Evolutionary conservation across 2,113 vertebrate genomes (phyloP), one percentile per base, ranked within the genome.

Genomic region (Siniperca chuatsi): DNA sequence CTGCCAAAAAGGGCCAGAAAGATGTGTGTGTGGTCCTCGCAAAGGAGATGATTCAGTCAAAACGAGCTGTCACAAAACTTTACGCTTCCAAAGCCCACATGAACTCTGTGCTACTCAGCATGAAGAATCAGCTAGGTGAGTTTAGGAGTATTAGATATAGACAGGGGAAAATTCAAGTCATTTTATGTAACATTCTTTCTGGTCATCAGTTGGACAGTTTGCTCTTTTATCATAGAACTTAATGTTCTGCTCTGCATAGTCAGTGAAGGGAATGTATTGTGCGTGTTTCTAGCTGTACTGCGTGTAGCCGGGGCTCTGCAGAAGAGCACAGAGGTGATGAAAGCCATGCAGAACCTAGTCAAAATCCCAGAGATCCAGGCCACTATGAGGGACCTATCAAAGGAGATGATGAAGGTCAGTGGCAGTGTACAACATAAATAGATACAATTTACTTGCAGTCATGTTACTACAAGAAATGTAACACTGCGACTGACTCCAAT

Each of bases 301-400:
- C 96, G 96, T 88, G 97, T 99, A 29, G 97, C 98, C 1, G 98
- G 98, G 4, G 95, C 98, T 0, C 64, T 99, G 79, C 97, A 99
- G 95, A 98, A 98, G 94, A 99, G 98, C 95, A 98, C 98, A 68
- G 98, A 99, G 79, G 98, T 99, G 75, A 99, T 99, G 98, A 98
- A 97, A 93, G 98, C 98, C 89, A 99, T 99, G 98, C 98, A 99
- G 88, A 99, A 78, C 75, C 93, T 99, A 3, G 94, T 99, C 37
- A 99, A 99, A 95, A 94, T 99, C 93, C 98, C 98, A 25, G 98
- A 99, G 95, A 97, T 99, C 90, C 98, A 99, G 93, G 97, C 97
- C 64, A 98, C 97, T 0, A 99, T 99, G 98, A 96, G 97, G 81
- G 98, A 99, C 0, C 92, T 99, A 23, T 98, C 98, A 82, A 99